Evolutionary conservation across 2,113 vertebrate species (phyloP), one percentile per base, ranked within the genome.

Genomic region (Chlorocebus sabaeus): DNA sequence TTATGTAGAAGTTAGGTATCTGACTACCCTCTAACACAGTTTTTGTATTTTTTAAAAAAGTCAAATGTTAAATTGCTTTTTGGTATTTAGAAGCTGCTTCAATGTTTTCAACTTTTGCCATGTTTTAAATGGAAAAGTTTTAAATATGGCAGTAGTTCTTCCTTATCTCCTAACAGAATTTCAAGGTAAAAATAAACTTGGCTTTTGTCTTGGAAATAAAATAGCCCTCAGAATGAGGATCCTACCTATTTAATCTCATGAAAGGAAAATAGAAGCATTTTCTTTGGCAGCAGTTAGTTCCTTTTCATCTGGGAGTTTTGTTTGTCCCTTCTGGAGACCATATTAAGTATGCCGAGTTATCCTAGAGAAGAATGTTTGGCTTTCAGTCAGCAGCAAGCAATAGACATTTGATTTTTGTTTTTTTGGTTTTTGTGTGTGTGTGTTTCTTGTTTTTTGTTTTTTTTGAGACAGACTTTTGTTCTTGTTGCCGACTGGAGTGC

Each of bases 121-220:
- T 88, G 67, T 83, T 95, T 95, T 91, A 93, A 90, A 84, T 92
- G 67, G 67, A 68, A 68, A 35, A 68, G 14, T 68, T 68, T 68
- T 17, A 68, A 68, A 68, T 68, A 68, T 68, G 79, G 27, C 40
- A 78, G 45, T 89, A 70, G 30, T 93, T 94, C 45, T 97, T 90
- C 38, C 64, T 93, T 91, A 73, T 59, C 64, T 96, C 25, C 55
- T 86, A 79, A 52, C 22, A 59, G 50, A 88, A 91, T 95, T 80
- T 95, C 61, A 84, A 75, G 30, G 45, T 92, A 90, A 95, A 93
- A 79, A 59, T 93, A 95, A 93, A 94, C 27, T 59, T 97, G 57
- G 25, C n/a, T 96, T 83, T 96, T 93, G 22, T 89, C 48, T 93
- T 27, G 48, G 70, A 90, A 93, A 81, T 90, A 20, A 64, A 55